Evolutionary conservation across 2,888 invertebrate genomes (phyloP), one percentile per base, ranked within the genome.

Genomic region (Catocala fraxini): DNA sequence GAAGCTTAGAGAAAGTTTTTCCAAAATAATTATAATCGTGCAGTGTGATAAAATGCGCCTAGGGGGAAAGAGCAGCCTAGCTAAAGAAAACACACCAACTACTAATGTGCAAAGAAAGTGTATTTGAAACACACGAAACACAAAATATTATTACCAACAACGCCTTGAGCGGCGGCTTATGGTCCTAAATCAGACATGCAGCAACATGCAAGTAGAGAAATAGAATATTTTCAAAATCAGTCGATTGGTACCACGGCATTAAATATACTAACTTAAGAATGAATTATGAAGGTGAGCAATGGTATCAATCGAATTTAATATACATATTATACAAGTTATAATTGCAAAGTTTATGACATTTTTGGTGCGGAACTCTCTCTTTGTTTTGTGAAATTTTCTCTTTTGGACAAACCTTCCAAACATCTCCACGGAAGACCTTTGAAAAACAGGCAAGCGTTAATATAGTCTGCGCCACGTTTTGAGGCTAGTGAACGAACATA

Each of bases 401-500:
- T 85, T 84, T 87, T 84, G 83, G 90, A 95, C 95, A 95, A 95
- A 96, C 96, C 96, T 96, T 95, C 95, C 95, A 95, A 87, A 93
- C 93, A 89, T 95, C 92, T 95, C 95, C 95, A 82, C 95, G 95
- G 93, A 94, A 96, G 95, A 95, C 95, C 96, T 96, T 93, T 87
- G 89, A 89, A 91, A 92, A 91, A 91, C 86, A 90, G 85, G 87
- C 86, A 89, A 90, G 89, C 85, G 90, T 90, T 92, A 92, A 88
- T 89, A 88, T 83, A 87, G 84, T 89, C 87, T 89, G 85, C 88
- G 86, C 87, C 86, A 90, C 88, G 85, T 84, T 89, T 89, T 88
- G 84, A 85, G 87, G 88, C 90, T 90, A 89, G 65, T 81, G 75
- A 82, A 82, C 77, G 83, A 83, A 83, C 61, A 74, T 63, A 71